Percentiles rank a stretch among this genome's conserved stretches.
phyloP scores from a whole-genome alignment of 2,888 invertebrate genomes.

The Gortyna flavago region DNA sequence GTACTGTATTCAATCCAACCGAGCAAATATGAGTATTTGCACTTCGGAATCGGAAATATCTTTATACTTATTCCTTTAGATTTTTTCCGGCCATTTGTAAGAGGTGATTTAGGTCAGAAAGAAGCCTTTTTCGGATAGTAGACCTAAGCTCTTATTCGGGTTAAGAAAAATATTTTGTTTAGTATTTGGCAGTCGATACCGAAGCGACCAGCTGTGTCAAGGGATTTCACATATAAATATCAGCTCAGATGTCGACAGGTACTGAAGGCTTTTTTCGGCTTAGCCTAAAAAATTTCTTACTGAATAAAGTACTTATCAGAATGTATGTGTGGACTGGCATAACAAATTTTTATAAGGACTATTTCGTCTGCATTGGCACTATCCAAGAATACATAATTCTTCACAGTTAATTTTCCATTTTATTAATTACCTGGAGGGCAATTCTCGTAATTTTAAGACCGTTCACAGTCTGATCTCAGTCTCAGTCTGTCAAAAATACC shows the following conservation, averaged over 20 bases:
- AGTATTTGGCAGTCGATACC: slow-evolving; percentile 34
- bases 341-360: not conserved
- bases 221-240: slow-evolving; percentile 46
- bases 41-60: slow-evolving; percentile 17
- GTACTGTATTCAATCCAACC: slow-evolving; percentile 31
- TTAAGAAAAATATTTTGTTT: slow-evolving; percentile 45
- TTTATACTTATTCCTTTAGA: slow-evolving; percentile 4
- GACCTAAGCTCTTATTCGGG: slow-evolving; percentile 27
- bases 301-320: slow-evolving; percentile 18
- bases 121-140: slow-evolving; percentile 17
- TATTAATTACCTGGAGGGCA: not conserved
- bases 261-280: slow-evolving; percentile 12
- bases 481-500: no score
- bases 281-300: slow-evolving; percentile 22
- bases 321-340: slow-evolving; percentile 7
- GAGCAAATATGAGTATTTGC: slow-evolving; percentile 38
- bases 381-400: not conserved
- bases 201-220: slow-evolving; percentile 33
- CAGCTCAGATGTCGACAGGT: slow-evolving; percentile 13
- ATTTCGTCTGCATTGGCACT: not conserved
- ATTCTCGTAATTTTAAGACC: no score
- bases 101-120: slow-evolving; percentile 27
- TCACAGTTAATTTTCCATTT: not conserved
- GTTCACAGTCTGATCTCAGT: no score
- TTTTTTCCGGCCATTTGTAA: slow-evolving; percentile 31